These are phyloP conservation scores for Halcyon malimbica DNA, from an alignment of 2,113 vertebrate species.

Conservation along the genomic window DNA sequence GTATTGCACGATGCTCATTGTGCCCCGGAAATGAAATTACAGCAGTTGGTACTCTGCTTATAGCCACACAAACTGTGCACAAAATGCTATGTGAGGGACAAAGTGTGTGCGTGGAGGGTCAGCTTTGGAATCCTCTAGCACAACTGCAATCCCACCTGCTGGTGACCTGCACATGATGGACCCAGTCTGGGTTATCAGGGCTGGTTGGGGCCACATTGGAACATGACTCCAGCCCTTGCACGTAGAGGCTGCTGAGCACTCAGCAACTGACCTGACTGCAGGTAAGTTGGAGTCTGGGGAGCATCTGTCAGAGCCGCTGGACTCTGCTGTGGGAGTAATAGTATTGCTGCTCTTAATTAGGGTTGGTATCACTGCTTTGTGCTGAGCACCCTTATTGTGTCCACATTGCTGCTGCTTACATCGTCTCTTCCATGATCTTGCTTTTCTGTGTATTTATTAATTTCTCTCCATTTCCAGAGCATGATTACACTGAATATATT, in stretches of 20 bases:
- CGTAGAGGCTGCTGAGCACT: neutral
- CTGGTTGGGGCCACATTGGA: accelerated
- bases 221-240: accelerated
- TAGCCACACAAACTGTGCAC: neutral
- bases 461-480: neutral
- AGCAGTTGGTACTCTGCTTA: neutral
- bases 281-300: neutral
- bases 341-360: neutral
- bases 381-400: neutral
- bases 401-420: neutral
- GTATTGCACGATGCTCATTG: accelerated
- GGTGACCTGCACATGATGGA: accelerated
- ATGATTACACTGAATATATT: neutral
- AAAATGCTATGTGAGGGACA: neutral
- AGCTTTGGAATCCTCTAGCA: neutral
- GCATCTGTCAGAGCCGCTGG: neutral
- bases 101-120: neutral
- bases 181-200: neutral
- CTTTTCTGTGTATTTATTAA: neutral
- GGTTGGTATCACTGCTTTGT: accelerated
- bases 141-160: neutral
- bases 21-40: neutral
- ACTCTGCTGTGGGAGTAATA: neutral
- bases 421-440: neutral
- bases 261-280: neutral